Conservation (phyloP, 1,140 invertebrate species). For the Heliothis subflexa region DNA sequence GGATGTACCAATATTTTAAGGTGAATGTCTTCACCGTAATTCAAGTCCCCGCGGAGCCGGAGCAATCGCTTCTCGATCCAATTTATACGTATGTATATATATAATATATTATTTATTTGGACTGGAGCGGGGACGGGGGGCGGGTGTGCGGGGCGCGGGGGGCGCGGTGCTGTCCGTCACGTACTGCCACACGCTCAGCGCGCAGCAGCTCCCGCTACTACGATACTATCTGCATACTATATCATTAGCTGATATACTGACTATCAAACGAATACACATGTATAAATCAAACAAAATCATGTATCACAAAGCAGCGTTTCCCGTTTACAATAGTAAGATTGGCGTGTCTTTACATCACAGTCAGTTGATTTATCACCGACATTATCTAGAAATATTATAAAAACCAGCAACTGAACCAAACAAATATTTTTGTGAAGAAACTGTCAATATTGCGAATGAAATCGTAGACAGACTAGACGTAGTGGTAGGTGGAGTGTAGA, state of each 20-base stretch:
- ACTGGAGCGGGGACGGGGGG: neutral
- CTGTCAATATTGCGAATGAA: too few species aligned
- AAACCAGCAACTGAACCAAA: too few species aligned
- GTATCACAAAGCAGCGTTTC: neutral
- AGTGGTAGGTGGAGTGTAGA: neutral
- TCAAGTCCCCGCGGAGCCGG: constrained; percentile 38
- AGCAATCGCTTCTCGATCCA: constrained; percentile 45
- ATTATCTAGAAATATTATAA: too few species aligned
- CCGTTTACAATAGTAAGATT: neutral
- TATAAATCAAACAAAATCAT: neutral
- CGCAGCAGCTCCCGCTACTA: neutral
- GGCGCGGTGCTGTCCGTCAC: constrained; percentile 26
- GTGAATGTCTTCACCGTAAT: constrained; percentile 46
- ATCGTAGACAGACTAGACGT: neutral
- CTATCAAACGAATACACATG: neutral
- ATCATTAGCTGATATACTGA: constrained; percentile 16
- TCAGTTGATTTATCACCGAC: neutral
- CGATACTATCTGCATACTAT: constrained; percentile 25
- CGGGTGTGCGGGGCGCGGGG: neutral
- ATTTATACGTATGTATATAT: constrained; percentile 45
- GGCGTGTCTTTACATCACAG: too few species aligned
- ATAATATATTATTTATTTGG: constrained; percentile 50
- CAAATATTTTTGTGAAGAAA: too few species aligned
- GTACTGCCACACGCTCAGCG: constrained; percentile 12
- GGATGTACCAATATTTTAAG: constrained; percentile 41